These are phyloP conservation scores for Cotesia congregata DNA, from an alignment of 2,888 invertebrate species.

Conservation along the genomic window DNA sequence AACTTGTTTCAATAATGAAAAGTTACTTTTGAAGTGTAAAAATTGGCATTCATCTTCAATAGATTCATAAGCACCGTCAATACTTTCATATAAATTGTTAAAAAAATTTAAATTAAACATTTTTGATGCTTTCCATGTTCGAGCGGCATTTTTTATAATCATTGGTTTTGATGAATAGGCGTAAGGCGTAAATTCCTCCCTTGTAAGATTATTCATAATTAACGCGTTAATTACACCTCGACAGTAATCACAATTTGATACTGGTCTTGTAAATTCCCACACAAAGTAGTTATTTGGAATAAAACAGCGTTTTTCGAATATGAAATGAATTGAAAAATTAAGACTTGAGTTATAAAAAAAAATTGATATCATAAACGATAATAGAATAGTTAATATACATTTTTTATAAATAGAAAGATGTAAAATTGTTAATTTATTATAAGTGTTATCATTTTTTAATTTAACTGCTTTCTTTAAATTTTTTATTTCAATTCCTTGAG, in stretches of 20 bases:
- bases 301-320: constrained; percentile 76
- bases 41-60: constrained; percentile 88
- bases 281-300: constrained; percentile 87
- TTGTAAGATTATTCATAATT: constrained; percentile 78
- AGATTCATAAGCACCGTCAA: constrained; percentile 80
- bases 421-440: constrained; percentile 35
- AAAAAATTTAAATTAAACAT: constrained; percentile 79
- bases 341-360: constrained; percentile 21
- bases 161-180: constrained; percentile 87
- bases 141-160: constrained; percentile 82
- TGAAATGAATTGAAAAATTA: constrained; percentile 57
- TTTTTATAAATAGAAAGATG: constrained; percentile 44
- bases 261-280: constrained; percentile 89
- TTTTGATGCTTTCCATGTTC: constrained; percentile 82
- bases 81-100: constrained; percentile 78
- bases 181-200: constrained; percentile 78
- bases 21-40: constrained; percentile 87
- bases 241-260: constrained; percentile 87
- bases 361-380: constrained; percentile 13
- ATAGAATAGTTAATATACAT: constrained; percentile 43
- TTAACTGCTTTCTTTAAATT: constrained; percentile 51
- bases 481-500: constrained; percentile 54
- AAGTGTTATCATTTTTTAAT: constrained; percentile 23
- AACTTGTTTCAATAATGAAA: constrained; percentile 82
- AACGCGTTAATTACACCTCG: constrained; percentile 78